Base-by-base conservation (phyloP, 2,888 invertebrate species). In the Nephrocerus scutellatus region DNA sequence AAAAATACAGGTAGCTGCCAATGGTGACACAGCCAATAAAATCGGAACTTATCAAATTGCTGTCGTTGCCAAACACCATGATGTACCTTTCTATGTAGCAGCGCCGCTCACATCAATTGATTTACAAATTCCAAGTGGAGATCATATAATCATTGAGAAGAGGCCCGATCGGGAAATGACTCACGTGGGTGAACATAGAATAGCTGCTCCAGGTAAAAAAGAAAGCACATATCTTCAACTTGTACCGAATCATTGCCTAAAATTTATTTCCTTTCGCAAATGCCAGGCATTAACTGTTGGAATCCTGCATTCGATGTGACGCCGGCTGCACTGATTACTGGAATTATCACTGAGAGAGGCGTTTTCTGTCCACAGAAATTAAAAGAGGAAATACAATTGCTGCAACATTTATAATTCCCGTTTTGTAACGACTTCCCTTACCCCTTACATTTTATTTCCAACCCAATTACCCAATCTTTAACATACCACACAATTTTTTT, bases 241-340 rank as follows among this genome's bases (percentile, higher is more conserved):
- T n/a, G n/a, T n/a, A n/a, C n/a, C n/a, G n/a, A n/a, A n/a, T n/a
- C n/a, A n/a, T n/a, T n/a, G 30, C 12, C 4, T 22, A 13, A 28
- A 3, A 21, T 48, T 9, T 30, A 16, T n/a, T n/a, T n/a, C n/a
- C n/a, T n/a, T n/a, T n/a, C n/a, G n/a, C n/a, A n/a, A n/a, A n/a
- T n/a, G n/a, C 33, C 68, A 83, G 89, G 89, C 37, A 90, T 95
- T 37, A 74, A 76, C 36, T 93, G 91, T 63, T 98, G 96, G 96
- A 97, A 98, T 74, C 97, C 97, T 34, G 89, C 96, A 0, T 98
- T 98, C 68, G 98, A 98, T 70, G 87, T 98, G 1, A 97, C 98
- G 4, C 97, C 97, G 18, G 89, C 90, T 1, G 71, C 75, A 13
- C 74, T 98, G 21, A 96, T 98, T 48, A 85, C 88, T 40, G 93